phyloP scores from a whole-genome alignment of 2,797 vertebrate species.

The Tangara arthus region DNA sequence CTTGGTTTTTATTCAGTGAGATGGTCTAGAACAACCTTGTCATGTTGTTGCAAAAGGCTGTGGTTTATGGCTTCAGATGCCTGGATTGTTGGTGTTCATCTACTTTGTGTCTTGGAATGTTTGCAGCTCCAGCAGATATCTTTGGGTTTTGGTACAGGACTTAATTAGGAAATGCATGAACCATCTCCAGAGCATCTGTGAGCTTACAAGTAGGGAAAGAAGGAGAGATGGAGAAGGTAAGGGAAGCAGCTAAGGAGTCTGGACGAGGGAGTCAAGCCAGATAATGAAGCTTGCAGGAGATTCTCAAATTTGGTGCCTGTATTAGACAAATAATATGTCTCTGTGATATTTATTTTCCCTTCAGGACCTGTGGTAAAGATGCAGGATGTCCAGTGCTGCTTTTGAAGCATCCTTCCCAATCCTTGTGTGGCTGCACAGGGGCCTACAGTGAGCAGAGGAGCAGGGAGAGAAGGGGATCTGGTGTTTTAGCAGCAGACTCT shows the following conservation, averaged over 20 bases:
- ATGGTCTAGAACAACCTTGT: background rate
- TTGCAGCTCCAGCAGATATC: background rate
- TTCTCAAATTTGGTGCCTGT: background rate
- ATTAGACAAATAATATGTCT: background rate
- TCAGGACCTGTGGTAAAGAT: background rate
- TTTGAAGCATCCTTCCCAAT: background rate
- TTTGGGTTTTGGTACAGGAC: background rate
- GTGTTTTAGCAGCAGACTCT: background rate
- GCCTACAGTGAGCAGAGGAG: background rate
- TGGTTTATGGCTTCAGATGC: background rate
- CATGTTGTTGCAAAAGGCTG: background rate
- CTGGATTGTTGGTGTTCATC: background rate
- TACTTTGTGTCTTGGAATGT: background rate
- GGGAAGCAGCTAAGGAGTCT: background rate
- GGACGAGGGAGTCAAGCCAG: background rate
- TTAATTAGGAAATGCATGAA: background rate
- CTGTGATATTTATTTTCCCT: background rate
- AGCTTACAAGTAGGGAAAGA: background rate
- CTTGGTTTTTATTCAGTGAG: background rate
- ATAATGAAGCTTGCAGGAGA: background rate
- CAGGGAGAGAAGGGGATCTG: background rate
- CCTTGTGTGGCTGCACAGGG: background rate
- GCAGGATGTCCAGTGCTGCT: background rate
- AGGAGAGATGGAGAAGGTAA: background rate
- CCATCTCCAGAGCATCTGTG: background rate